Conservation (phyloP, 2,797 vertebrate species). For the Fistularia commersonii region DNA sequence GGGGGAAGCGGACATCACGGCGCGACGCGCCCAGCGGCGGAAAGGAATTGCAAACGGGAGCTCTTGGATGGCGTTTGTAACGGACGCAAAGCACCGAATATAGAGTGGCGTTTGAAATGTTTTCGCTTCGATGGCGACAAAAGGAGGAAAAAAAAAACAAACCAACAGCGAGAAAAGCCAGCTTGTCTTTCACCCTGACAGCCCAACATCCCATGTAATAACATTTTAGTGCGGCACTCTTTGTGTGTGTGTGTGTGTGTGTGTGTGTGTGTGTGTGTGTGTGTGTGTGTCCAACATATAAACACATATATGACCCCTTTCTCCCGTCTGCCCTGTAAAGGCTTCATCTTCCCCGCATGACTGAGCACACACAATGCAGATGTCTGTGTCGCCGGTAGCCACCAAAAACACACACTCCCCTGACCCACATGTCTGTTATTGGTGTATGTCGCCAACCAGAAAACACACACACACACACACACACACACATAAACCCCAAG, state of each 20-base stretch:
- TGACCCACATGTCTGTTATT: constrained; percentile 55
- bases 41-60: too few species aligned
- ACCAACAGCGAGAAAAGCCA: too few species aligned
- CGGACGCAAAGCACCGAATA: too few species aligned
- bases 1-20: too few species aligned
- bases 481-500: constrained; percentile 4
- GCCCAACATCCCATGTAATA: constrained; percentile 1
- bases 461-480: constrained; percentile 17
- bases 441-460: constrained; percentile 20
- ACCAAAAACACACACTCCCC: constrained; percentile 33
- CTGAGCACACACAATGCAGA: constrained; percentile 45
- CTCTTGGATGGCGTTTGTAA: too few species aligned
- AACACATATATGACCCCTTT: constrained; percentile 40
- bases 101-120: too few species aligned
- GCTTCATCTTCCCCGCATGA: constrained; percentile 49
- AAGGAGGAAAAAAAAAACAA: too few species aligned
- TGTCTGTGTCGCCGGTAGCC: constrained; percentile 16
- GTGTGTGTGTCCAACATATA: constrained; percentile 12
- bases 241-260: too few species aligned
- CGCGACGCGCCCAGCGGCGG: too few species aligned
- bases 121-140: too few species aligned
- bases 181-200: neutral
- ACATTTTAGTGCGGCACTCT: too few species aligned
- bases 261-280: constrained; percentile 3
- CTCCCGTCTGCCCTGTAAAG: constrained; percentile 22